Evolutionary conservation across 2,113 vertebrate species (phyloP).

Genomic region (Bombycilla garrulus): DNA sequence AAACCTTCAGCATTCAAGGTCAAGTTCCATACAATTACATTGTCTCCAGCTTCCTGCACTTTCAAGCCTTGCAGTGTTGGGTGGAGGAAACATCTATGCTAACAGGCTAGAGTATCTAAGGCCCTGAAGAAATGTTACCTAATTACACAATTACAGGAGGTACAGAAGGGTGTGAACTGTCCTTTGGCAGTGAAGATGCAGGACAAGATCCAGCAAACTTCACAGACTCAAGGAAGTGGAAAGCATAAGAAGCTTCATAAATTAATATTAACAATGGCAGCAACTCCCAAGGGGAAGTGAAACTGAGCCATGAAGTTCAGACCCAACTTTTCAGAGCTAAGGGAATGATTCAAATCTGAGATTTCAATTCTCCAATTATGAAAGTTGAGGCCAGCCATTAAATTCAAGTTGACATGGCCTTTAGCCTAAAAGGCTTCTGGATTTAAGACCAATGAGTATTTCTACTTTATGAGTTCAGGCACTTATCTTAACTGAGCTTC

Average conservation of each 20-base stretch:
- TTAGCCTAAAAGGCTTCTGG: neutral
- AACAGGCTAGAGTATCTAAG: constrained; percentile 41
- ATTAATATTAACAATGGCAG: constrained; percentile 42
- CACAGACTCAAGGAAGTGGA: constrained; percentile 56
- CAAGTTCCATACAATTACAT: constrained; percentile 40
- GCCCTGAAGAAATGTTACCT: constrained; percentile 51
- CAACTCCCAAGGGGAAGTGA: constrained; percentile 48
- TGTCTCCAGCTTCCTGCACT: constrained; percentile 42
- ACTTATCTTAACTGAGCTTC: neutral
- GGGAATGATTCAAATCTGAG: constrained; percentile 22
- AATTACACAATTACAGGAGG: constrained; percentile 56
- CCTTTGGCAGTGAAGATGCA: constrained; percentile 54
- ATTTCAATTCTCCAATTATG: neutral
- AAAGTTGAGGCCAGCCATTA: neutral
- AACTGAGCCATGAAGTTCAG: constrained; percentile 5
- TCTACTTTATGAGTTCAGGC: neutral
- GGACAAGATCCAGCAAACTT: constrained; percentile 60
- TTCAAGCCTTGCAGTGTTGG: neutral
- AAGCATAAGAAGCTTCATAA: constrained; percentile 41
- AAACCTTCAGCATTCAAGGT: constrained; percentile 36
- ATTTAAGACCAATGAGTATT: neutral
- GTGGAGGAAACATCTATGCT: constrained; percentile 41
- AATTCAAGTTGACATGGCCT: neutral
- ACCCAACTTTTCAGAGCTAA: neutral
- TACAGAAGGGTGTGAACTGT: constrained; percentile 54